Conservation (phyloP, 2,113 vertebrate genomes). For the Thalassoma bifasciatum region DNA sequence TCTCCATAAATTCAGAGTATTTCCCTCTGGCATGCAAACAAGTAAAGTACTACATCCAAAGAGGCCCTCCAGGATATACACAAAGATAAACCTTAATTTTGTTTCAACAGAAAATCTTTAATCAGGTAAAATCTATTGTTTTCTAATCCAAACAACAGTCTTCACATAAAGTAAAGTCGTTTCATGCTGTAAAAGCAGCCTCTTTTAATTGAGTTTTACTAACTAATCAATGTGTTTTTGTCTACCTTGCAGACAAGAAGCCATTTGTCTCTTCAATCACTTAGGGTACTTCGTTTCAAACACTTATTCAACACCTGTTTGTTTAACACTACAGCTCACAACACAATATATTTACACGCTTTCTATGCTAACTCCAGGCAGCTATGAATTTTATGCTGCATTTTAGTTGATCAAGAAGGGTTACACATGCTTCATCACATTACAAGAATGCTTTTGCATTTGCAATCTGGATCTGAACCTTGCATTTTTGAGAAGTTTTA, state of each 20-base stretch:
- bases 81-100: background rate
- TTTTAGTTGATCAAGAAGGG: too few relatives aligned
- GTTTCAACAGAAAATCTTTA: background rate
- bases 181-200: constrained; percentile 1
- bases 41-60: background rate
- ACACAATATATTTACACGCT: background rate
- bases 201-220: background rate
- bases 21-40: background rate
- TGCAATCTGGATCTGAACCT: too few relatives aligned
- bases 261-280: constrained; percentile 11
- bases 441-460: too few relatives aligned
- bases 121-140: background rate
- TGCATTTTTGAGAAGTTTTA: too few relatives aligned
- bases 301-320: constrained; percentile 2
- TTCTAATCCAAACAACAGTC: background rate
- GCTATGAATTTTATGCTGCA: too few relatives aligned
- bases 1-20: background rate
- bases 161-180: background rate
- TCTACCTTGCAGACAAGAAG: background rate
- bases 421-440: too few relatives aligned
- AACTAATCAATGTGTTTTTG: constrained; percentile 9
- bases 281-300: background rate
- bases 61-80: background rate
- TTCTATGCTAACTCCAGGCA: background rate
- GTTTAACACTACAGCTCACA: constrained; percentile 2